Evolutionary conservation across 2,113 vertebrate species (phyloP).

Genomic region (Sander vitreus): DNA sequence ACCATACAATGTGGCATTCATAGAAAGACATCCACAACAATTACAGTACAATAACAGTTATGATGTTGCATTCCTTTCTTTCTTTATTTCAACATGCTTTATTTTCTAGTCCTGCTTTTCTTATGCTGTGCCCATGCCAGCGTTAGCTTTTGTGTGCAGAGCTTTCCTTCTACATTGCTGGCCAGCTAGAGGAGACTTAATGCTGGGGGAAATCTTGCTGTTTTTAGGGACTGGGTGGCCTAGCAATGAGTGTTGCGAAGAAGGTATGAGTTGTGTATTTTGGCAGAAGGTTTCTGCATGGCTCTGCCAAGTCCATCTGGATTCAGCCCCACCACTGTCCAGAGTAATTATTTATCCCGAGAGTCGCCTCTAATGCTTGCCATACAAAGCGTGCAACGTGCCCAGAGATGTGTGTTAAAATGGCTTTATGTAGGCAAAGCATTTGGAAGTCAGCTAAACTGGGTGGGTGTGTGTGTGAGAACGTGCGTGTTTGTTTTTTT

Average conservation of each 20-base stretch:
- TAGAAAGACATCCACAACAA: constrained; percentile 8
- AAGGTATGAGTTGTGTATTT: constrained; percentile 63
- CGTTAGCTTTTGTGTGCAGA: constrained; percentile 27
- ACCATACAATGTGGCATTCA: not conserved
- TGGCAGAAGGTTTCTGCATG: constrained; percentile 53
- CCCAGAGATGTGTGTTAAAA: not conserved
- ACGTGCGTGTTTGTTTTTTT: constrained; percentile 19
- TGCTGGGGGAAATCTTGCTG: constrained; percentile 34
- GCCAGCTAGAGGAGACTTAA: constrained; percentile 36
- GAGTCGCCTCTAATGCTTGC: constrained; percentile 42
- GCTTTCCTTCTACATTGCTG: constrained; percentile 29
- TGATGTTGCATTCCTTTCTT: constrained; percentile 15
- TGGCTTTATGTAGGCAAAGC: constrained; percentile 38
- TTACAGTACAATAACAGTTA: constrained; percentile 24
- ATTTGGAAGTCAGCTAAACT: constrained; percentile 32
- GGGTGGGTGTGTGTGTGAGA: not conserved
- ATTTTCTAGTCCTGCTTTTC: constrained; percentile 11
- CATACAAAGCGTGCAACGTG: constrained; percentile 19
- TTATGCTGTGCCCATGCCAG: not conserved
- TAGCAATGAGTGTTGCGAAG: constrained; percentile 24
- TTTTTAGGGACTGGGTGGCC: constrained; percentile 47
- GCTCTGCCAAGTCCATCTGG: constrained; percentile 74
- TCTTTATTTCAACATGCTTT: constrained; percentile 16
- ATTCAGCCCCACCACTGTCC: constrained; percentile 64
- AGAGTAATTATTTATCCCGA: constrained; percentile 72